These are phyloP conservation scores for Charadrius vociferus DNA, from an alignment of 2,113 vertebrate genomes.

Conservation along the genomic window DNA sequence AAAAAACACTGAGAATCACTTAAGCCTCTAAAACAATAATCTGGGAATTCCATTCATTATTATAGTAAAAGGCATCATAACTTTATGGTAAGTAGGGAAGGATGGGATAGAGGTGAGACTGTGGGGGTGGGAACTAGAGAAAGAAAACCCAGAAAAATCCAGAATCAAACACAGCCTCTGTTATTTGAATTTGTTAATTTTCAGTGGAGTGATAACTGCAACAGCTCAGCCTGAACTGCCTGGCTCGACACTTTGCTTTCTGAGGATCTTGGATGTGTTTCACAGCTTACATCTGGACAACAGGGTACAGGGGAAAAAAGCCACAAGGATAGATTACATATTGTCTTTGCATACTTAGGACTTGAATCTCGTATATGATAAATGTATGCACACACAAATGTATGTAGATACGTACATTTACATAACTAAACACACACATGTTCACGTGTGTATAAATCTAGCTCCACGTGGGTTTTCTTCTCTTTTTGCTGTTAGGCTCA, in stretches of 20 bases:
- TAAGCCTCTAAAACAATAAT: slow-evolving; percentile 60
- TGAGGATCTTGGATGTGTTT: slow-evolving; percentile 27
- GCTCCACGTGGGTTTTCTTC: not conserved
- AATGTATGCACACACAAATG: not conserved
- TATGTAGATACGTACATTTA: not conserved
- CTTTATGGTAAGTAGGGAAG: slow-evolving; percentile 20
- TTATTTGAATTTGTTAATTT: slow-evolving; percentile 50
- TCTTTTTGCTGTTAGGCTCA: not conserved
- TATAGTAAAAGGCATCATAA: slow-evolving; percentile 39
- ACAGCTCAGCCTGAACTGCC: slow-evolving; percentile 3
- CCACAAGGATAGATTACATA: not conserved
- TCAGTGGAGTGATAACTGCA: slow-evolving; percentile 44
- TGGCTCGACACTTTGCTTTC: not conserved
- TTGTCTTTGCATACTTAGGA: not conserved
- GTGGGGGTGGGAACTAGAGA: not conserved
- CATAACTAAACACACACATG: not conserved
- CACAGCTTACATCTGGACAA: slow-evolving; percentile 36
- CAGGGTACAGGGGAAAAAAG: not conserved
- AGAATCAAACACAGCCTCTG: not conserved
- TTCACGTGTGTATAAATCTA: not conserved
- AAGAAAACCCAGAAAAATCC: not conserved
- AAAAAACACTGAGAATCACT: slow-evolving; percentile 37
- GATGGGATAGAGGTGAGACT: slow-evolving; percentile 6
- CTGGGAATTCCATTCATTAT: slow-evolving; percentile 51
- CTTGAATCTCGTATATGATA: not conserved